Base-by-base conservation (phyloP, 2,113 vertebrate genomes). In the Spheniscus mendiculus region DNA sequence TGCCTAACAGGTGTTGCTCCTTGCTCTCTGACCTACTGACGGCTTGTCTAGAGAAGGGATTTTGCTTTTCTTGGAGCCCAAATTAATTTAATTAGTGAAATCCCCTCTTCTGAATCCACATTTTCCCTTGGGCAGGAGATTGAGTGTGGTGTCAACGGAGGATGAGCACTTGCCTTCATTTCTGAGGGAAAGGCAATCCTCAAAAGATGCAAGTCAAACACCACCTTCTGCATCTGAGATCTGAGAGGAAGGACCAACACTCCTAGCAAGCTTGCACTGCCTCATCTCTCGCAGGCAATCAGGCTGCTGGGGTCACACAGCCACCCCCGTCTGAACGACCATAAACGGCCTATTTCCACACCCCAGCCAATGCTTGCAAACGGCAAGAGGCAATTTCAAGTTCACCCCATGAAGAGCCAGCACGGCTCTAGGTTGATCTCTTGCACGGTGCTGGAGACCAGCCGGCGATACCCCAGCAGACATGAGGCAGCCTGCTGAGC, bases 201-300 rank as follows among this genome's bases (percentile, higher is more conserved):
- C 40, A 63, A 30, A 91, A 74, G 22, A 62, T 18, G 5, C 6
- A 44, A 45, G 21, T 45, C 29, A 71, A 84, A 63, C 15, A 87
- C 10, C 22, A 14, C 7, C 70, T 87, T n/a, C 52, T 69, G 25
- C 23, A 40, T 32, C 45, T 0, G 0, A 90, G 32, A n/a, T 22
- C 18, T 14, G 11, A 74, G 47, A 85, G n/a, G 32, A 82, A 44
- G 69, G 53, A 38, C 38, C n/a, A 74, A 40, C 20, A 7, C 18
- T 40, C 45, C 8, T 29, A 42, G 29, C 20, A 86, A 49, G 7
- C 9, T 71, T 74, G 18, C 32, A 58, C 10, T 53, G 29, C 42
- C n/a, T 82, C 42, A 25, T 42, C 32, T 78, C 47, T 59, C 0
- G 0, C 29, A 80, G n/a, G n/a, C 45, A 47, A 10, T 27, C 0